phyloP scores from a whole-genome alignment of 2,797 vertebrate genomes.

The Typhlichthys eigenmanni region DNA sequence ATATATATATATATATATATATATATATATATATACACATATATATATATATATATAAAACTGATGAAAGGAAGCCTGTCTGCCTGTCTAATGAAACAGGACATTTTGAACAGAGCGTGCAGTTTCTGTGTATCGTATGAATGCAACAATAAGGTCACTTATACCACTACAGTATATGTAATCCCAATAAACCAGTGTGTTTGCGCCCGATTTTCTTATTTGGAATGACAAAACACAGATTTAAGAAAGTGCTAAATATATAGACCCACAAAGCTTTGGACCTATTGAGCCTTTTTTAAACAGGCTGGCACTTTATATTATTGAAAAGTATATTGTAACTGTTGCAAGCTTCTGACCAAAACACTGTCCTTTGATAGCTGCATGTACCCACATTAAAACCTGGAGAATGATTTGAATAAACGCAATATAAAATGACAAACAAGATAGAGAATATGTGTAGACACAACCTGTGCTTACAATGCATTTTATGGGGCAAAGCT shows the following conservation, averaged over 20 bases:
- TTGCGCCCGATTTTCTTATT: constrained; percentile 5
- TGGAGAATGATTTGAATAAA: background rate
- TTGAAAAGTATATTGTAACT: background rate
- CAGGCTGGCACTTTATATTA: background rate
- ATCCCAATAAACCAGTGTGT: constrained; percentile 26
- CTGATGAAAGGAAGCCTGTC: constrained; percentile 45
- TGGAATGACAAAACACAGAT: constrained; percentile 7
- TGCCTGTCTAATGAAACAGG: constrained; percentile 39
- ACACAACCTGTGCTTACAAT: background rate
- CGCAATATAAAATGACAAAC: too few species aligned
- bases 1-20: too few species aligned
- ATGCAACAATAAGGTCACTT: constrained; percentile 13
- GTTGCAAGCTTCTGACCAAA: constrained; percentile 7
- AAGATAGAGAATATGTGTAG: background rate
- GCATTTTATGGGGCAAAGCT: background rate
- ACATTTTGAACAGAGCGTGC: constrained; percentile 33
- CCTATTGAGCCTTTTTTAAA: constrained; percentile 5
- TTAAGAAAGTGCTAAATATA: constrained; percentile 19
- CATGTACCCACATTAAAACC: background rate
- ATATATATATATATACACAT: too few species aligned
- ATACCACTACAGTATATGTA: constrained; percentile 7
- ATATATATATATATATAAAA: constrained; percentile 10
- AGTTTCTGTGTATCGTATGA: constrained; percentile 11
- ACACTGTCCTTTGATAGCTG: constrained; percentile 10
- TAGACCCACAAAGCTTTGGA: constrained; percentile 8